A percentile compares a stretch with the other conserved stretches of the same genome.
phyloP scores from a whole-genome alignment of 1,140 invertebrate genomes.

The Drosophila seguyi region DNA sequence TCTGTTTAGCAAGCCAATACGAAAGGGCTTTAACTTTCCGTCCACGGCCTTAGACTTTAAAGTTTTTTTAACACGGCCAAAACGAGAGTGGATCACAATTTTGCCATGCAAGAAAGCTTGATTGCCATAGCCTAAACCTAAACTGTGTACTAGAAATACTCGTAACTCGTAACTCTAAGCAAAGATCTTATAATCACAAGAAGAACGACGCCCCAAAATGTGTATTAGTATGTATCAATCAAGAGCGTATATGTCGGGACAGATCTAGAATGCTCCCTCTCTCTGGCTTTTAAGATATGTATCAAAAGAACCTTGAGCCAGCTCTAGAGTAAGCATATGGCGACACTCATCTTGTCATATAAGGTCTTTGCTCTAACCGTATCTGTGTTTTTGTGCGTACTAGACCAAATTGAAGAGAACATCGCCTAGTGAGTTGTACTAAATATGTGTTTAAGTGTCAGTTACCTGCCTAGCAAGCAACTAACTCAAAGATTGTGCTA shows the following conservation, averaged over 20 bases:
- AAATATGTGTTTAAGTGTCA: constrained; percentile 21
- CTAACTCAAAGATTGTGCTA: constrained; percentile 57
- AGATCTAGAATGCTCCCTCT: too few species aligned
- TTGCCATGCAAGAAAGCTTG: constrained; percentile 49
- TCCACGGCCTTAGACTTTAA: constrained; percentile 54
- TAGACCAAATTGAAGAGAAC: constrained; percentile 10
- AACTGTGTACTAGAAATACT: constrained; percentile 22
- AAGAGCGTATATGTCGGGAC: too few species aligned
- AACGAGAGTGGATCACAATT: constrained; percentile 42
- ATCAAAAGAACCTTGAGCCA: not conserved
- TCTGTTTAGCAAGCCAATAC: constrained; percentile 22
- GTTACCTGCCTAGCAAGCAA: constrained; percentile 61
- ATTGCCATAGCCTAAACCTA: constrained; percentile 61
- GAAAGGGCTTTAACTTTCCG: constrained; percentile 64
- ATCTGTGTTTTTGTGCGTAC: constrained; percentile 30
- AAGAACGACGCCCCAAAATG: too few species aligned
- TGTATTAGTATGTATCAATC: too few species aligned
- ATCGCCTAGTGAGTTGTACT: constrained; percentile 46
- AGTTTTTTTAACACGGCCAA: constrained; percentile 10
- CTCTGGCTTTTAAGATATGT: too few species aligned
- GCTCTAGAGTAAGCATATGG: not conserved
- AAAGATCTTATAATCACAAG: not conserved
- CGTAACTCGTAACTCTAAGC: constrained; percentile 14
- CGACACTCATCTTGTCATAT: not conserved
- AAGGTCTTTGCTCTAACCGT: not conserved